Conservation (phyloP, 2,888 invertebrate genomes). For the Sarcophaga variegata region DNA sequence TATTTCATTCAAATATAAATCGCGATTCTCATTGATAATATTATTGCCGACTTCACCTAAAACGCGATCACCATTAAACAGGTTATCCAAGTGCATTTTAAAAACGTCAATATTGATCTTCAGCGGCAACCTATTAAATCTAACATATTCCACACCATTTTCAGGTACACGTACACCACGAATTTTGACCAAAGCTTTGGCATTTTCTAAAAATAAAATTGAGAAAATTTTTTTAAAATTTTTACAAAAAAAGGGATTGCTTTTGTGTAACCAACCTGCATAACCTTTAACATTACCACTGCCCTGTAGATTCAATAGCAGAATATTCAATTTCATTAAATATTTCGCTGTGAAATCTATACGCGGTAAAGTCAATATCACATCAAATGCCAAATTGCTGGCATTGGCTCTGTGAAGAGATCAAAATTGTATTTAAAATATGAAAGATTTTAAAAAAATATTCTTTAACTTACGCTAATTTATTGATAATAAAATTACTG, state of each 20-base stretch:
- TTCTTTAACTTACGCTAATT: constrained; percentile 76
- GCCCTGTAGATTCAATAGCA: constrained; percentile 80
- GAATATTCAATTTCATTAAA: constrained; percentile 77
- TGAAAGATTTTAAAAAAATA: background rate
- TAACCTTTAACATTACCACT: constrained; percentile 79
- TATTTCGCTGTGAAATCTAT: constrained; percentile 81
- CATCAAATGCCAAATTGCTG: constrained; percentile 78
- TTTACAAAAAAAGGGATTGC: background rate
- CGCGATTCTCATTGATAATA: constrained; percentile 80
- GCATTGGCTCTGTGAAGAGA: constrained; percentile 77
- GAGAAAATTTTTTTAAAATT: background rate
- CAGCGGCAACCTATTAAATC: constrained; percentile 79
- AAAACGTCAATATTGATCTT: constrained; percentile 78
- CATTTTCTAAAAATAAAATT: constrained; percentile 75
- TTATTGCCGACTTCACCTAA: constrained; percentile 80
- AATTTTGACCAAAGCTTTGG: constrained; percentile 79
- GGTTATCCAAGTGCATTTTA: constrained; percentile 79
- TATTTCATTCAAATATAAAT: constrained; percentile 80
- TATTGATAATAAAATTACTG: constrained; percentile 81
- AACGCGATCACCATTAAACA: constrained; percentile 80
- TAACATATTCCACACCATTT: constrained; percentile 78
- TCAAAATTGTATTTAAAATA: background rate
- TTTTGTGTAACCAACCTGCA: constrained; percentile 73
- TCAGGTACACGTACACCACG: constrained; percentile 76
- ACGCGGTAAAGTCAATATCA: constrained; percentile 78